Evolutionary conservation across 1,140 invertebrate species (phyloP).

Genomic region (Agraylea sexmaculata): DNA sequence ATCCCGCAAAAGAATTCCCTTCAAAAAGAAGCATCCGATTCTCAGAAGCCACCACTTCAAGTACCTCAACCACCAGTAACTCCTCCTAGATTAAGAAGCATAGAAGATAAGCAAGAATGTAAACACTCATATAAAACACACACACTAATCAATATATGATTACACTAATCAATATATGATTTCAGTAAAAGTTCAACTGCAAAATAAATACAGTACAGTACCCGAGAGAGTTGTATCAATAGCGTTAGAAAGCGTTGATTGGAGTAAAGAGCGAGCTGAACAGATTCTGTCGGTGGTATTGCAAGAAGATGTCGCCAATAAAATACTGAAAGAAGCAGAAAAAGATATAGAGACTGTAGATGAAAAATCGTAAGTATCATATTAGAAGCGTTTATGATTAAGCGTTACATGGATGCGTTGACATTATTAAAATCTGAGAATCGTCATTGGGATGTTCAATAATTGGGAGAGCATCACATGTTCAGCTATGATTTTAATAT

Average conservation of each 20-base stretch:
- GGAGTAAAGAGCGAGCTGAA: conserved; percentile 64
- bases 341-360: conserved; percentile 9
- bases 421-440: no score
- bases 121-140: conserved; percentile 25
- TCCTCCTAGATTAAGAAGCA: conserved; percentile 51
- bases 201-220: conserved; percentile 59
- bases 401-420: no score
- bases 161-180: conserved; percentile 13
- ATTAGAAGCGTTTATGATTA: neutral
- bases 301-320: conserved; percentile 42
- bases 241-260: conserved; percentile 78
- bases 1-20: conserved; percentile 34
- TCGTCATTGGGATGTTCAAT: no score
- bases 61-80: conserved; percentile 34
- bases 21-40: conserved; percentile 40
- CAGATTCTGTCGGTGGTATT: conserved; percentile 65
- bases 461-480: no score
- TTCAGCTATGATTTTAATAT: no score
- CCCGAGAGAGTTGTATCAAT: conserved; percentile 68
- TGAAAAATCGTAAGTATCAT: conserved; percentile 14
- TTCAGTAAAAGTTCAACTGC: conserved; percentile 62
- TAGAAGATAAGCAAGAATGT: conserved; percentile 65
- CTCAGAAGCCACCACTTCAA: conserved; percentile 35
- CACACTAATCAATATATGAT: neutral
- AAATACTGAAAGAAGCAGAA: conserved; percentile 29